phyloP scores from a whole-genome alignment of 2,888 invertebrate species.

The Phyllotreta striolata region DNA sequence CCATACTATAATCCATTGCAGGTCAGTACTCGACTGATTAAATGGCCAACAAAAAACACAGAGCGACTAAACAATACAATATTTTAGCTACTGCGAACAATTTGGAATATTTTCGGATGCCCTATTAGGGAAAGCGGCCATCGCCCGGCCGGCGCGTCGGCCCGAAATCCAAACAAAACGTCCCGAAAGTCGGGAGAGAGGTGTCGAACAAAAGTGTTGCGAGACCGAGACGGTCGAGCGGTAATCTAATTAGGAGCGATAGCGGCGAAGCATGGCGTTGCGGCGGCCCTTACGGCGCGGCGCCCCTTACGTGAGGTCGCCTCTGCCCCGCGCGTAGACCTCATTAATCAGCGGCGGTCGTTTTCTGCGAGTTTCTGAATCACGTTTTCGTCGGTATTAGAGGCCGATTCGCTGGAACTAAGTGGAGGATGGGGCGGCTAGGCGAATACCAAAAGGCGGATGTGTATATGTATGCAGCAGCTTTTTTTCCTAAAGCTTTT shows the following conservation, averaged over 20 bases:
- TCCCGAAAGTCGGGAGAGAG: conserved; percentile 25
- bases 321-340: conserved; percentile 43
- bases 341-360: conserved; percentile 47
- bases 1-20: not conserved
- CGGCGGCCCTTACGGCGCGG: conserved; percentile 42
- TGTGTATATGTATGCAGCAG: no score
- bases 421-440: conserved; percentile 19
- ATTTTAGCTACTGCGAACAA: no score
- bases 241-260: conserved; percentile 47
- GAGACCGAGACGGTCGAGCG: conserved; percentile 37
- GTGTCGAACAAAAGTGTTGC: conserved; percentile 34
- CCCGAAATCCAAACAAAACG: no score
- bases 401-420: conserved; percentile 24
- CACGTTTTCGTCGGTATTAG: conserved; percentile 39
- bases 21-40: not conserved
- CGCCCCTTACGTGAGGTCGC: conserved; percentile 45
- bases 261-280: conserved; percentile 42
- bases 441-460: not conserved
- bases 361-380: conserved; percentile 36
- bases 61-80: no score
- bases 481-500: no score
- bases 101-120: no score
- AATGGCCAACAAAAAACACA: conserved; percentile 9
- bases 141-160: no score
- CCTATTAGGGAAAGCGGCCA: no score